Percentiles rank a stretch among this genome's conserved stretches.
Conservation (phyloP, 2,797 vertebrate species). For the Notoglanidium macrostoma region DNA sequence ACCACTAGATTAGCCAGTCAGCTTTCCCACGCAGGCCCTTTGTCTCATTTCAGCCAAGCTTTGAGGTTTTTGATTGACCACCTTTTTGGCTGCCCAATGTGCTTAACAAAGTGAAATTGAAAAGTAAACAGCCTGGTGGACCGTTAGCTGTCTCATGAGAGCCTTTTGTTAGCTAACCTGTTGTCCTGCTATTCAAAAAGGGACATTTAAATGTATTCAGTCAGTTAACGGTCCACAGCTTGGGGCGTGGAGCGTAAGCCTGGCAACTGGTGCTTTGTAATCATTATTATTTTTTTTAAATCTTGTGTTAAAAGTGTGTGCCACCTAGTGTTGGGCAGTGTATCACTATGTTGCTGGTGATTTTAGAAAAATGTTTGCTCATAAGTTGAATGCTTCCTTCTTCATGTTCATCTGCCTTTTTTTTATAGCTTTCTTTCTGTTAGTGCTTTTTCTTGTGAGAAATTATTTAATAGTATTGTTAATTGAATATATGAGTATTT, state of each 20-base stretch:
- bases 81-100: conserved; percentile 57
- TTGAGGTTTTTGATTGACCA: conserved; percentile 18
- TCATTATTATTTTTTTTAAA: background rate
- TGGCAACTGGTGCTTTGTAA: conserved; percentile 31
- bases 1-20: conserved; percentile 36
- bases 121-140: conserved; percentile 51
- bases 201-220: conserved; percentile 64
- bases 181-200: conserved; percentile 51
- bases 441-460: background rate
- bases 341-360: background rate
- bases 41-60: conserved; percentile 58
- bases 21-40: conserved; percentile 12
- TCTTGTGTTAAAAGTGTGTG: background rate
- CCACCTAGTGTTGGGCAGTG: conserved; percentile 11
- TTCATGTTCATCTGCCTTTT: background rate
- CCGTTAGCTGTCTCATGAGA: conserved; percentile 55
- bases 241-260: conserved; percentile 9
- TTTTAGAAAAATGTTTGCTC: background rate
- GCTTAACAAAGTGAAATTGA: conserved; percentile 6
- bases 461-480: background rate
- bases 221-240: conserved; percentile 46
- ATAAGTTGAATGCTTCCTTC: background rate
- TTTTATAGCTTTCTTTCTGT: background rate
- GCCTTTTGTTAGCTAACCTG: conserved; percentile 43
- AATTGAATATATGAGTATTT: background rate